Base-by-base conservation (phyloP, 2,888 invertebrate genomes). In the Eupithecia subfuscata region DNA sequence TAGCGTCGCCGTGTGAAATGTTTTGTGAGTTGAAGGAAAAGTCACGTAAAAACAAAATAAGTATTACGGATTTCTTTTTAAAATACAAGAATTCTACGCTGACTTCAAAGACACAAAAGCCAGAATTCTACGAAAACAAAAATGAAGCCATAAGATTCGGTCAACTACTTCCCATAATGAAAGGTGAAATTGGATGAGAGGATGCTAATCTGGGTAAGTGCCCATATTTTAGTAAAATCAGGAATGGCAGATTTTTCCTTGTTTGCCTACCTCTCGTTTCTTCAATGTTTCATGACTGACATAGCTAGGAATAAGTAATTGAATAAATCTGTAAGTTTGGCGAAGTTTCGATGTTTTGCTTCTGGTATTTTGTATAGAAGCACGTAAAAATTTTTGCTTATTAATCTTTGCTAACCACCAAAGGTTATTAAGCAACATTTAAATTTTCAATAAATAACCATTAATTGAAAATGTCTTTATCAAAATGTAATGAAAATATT, bases 111-210 rank as follows among this genome's bases (percentile, higher is more conserved):
- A 73, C 77, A 30, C 40, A 68, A 30, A 45, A 0, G 14, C 34
- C 70, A 52, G 22, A 68, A 68, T 74, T 75, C 70, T 65, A 64
- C 63, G 43, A 71, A 77, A 79, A 79, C 70, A 80, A 76, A 75
- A 73, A 71, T 67, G 70, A 25, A 69, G 30, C 45, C 64, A 75
- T 43, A 69, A 70, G 74, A 77, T 78, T 75, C 72, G 73, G 77
- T 78, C 78, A 76, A 79, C 80, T 80, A 81, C 81, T 81, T 76
- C 70, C 76, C 77, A 69, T 78, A 81, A 80, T 80, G 74, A 80
- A 81, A 81, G 81, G 81, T 81, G 76, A 79, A 77, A 79, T 79
- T 72, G 81, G 77, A 79, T 71, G 75, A 79, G 71, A 76, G 74
- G 69, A 81, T 79, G 79, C 74, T 81, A 78, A 81, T 81, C 77